Evolutionary conservation across 2,888 invertebrate species (phyloP), one percentile per base, ranked within the genome.

Genomic region (Priocnemis perturbator): DNA sequence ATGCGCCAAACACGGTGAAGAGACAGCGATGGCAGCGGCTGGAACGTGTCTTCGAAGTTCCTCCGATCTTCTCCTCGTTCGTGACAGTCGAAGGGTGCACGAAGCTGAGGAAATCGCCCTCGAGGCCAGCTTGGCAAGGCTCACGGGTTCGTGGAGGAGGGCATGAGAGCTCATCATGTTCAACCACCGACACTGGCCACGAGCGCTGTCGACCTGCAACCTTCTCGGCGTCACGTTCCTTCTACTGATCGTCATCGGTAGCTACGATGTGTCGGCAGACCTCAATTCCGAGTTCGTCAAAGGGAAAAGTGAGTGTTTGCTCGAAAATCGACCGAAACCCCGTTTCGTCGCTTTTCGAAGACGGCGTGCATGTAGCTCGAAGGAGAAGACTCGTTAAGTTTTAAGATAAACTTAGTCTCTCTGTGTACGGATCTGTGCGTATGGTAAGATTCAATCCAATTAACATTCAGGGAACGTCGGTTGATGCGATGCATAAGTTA

Each of bases 291-390:
- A 94, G 88, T 94, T 94, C 88, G 94, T 94, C 88, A 94, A 94
- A 90, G 94, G 94, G 89, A 94, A 94, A 90, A 94, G 94, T 94
- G 92, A 94, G 94, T 93, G 26, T 5, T 26, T 62, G 11, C 9
- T 14, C 7, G 11, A 11, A 11, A 7, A 11, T 9, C 37, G 7
- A 11, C 1, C 37, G 37, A 11, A 37, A 37, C 4, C 11, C 7
- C 26, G 26, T 37, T 37, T 11, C 37, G 37, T 1, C 11, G 37
- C 7, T 11, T 11, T 50, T 50, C 50, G 47, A 47, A n/a, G 50
- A 1, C 20, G 1, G 9, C 47, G 15, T 47, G n/a, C 3, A n/a
- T n/a, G n/a, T n/a, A n/a, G 17, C 47, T 47, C n/a, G 15, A 47
- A 9, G n/a, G 3, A 26, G 5, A 26, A 26, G 26, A 5, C 5